Conservation (phyloP, 2,797 vertebrate species). For the Petrocephalus schoutedeni region DNA sequence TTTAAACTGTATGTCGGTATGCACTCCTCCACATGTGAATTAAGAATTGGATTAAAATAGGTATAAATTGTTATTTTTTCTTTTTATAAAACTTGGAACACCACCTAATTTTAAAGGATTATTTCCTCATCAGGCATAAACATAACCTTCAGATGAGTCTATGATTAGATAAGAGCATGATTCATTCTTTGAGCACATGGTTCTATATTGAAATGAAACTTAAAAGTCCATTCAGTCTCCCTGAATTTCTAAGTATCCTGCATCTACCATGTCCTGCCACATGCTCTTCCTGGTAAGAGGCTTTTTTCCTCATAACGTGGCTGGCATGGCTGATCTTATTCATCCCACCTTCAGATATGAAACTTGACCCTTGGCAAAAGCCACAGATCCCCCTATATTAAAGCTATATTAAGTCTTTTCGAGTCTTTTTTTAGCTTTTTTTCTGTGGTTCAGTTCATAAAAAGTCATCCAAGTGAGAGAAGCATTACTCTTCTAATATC, state of each 20-base stretch:
- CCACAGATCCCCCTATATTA: neutral
- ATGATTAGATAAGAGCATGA: conserved; percentile 10
- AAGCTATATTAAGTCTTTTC: neutral
- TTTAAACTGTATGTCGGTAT: neutral
- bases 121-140: conserved; percentile 9
- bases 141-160: conserved; percentile 13
- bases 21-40: neutral
- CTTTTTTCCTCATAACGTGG: neutral
- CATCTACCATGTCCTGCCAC: neutral
- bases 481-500: neutral
- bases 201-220: neutral
- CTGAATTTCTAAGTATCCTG: neutral
- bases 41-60: neutral
- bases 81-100: conserved; percentile 7
- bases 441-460: neutral
- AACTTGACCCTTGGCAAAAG: neutral
- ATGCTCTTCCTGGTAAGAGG: neutral
- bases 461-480: neutral
- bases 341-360: conserved; percentile 1
- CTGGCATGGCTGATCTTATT: neutral
- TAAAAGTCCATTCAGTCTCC: neutral
- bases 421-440: neutral
- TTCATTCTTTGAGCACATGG: conserved; percentile 9
- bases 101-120: neutral
- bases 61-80: conserved; percentile 11